Evolutionary conservation across 92 coral and sea anemone genomes (phyloP).

Genomic region (Phymanthus crucifer): DNA sequence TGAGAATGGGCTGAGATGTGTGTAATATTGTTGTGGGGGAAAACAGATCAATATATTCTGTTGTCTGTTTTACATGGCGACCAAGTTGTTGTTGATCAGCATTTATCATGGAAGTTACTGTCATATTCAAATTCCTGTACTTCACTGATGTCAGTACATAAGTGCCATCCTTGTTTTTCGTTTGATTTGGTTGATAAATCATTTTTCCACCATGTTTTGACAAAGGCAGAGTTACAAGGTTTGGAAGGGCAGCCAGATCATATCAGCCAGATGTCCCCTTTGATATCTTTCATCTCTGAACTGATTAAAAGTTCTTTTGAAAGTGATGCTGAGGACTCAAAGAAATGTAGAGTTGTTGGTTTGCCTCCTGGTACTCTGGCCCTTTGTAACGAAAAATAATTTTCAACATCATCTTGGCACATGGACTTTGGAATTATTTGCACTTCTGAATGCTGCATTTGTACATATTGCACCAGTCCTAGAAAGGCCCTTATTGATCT

Average conservation of each 20-base stretch:
- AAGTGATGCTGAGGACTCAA: constrained; percentile 34
- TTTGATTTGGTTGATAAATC: not conserved
- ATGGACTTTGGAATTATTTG: constrained; percentile 52
- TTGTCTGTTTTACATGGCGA: constrained; percentile 46
- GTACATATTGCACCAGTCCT: constrained; percentile 59
- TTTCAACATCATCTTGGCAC: constrained; percentile 71
- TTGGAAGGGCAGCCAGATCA: constrained; percentile 30
- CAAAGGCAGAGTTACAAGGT: constrained; percentile 13
- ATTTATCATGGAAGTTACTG: constrained; percentile 20
- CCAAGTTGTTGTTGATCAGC: constrained; percentile 40
- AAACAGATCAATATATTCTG: constrained; percentile 43
- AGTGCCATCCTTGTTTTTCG: not conserved
- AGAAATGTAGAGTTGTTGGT: constrained; percentile 30
- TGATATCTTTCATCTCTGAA: constrained; percentile 37
- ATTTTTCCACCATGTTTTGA: not conserved
- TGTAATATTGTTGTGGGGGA: constrained; percentile 2
- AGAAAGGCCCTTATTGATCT: constrained; percentile 48
- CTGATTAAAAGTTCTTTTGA: constrained; percentile 16
- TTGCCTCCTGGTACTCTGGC: constrained; percentile 37
- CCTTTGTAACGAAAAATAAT: no score
- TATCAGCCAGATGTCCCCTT: constrained; percentile 36
- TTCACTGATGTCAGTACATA: not conserved
- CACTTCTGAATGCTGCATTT: constrained; percentile 41
- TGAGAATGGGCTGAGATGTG: constrained; percentile 32
- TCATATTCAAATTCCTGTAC: constrained; percentile 6